These are phyloP conservation scores for Plusia festucae DNA, from an alignment of 2,888 invertebrate species.

Conservation along the genomic window DNA sequence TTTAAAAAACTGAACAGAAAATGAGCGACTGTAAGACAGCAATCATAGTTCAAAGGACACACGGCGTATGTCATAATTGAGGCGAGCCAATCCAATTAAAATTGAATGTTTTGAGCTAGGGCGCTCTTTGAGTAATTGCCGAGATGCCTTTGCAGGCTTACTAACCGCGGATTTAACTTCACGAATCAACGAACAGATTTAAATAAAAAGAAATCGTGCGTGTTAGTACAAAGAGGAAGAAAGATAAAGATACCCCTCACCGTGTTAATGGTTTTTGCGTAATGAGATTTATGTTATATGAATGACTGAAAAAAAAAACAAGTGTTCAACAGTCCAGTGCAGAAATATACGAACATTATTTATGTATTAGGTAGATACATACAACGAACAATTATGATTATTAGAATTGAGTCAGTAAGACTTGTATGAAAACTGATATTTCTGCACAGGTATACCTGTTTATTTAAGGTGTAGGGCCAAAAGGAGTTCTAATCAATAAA, in stretches of 20 bases:
- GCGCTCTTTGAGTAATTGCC: conserved; percentile 77
- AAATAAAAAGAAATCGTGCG: conserved; percentile 57
- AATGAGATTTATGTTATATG: conserved; percentile 44
- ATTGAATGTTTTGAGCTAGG: conserved; percentile 77
- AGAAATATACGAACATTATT: too few species aligned
- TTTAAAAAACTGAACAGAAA: conserved; percentile 46
- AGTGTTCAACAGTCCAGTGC: conserved; percentile 30
- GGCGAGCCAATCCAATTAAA: conserved; percentile 85
- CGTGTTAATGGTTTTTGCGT: conserved; percentile 52
- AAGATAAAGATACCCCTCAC: conserved; percentile 53
- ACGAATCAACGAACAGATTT: conserved; percentile 63
- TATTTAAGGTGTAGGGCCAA: too few species aligned
- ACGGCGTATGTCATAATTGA: conserved; percentile 81
- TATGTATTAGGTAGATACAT: too few species aligned
- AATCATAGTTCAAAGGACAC: conserved; percentile 82
- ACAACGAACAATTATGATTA: too few species aligned
- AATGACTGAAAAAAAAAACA: conserved; percentile 12
- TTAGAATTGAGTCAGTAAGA: too few species aligned
- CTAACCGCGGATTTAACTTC: conserved; percentile 62
- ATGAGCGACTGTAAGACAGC: conserved; percentile 73
- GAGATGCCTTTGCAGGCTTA: conserved; percentile 69
- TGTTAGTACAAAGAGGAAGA: conserved; percentile 65
- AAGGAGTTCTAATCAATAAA: too few species aligned
- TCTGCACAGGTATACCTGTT: too few species aligned
- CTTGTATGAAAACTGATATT: too few species aligned